phyloP scores from a whole-genome alignment of 2,797 vertebrate species.

The Lemur catta region DNA sequence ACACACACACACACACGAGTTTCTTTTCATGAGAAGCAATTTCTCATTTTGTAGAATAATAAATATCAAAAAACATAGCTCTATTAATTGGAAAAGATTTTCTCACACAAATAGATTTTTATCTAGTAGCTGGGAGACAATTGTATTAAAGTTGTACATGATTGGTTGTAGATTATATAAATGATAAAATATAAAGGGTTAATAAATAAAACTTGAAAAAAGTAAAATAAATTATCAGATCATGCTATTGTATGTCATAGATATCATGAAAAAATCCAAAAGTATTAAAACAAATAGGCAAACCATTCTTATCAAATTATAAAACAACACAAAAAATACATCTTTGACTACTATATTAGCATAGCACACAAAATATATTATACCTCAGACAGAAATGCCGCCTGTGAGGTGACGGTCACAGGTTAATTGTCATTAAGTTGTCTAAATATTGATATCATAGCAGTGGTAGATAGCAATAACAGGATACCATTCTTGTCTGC shows the following conservation, averaged over 20 bases:
- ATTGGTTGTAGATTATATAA: not conserved
- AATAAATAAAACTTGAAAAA: conserved; percentile 76
- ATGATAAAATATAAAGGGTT: conserved; percentile 55
- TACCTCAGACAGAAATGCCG: conserved; percentile 36
- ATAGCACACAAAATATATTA: conserved; percentile 48
- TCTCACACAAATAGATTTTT: not conserved
- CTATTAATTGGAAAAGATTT: not conserved
- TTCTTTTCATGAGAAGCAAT: not conserved
- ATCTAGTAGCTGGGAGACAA: not conserved
- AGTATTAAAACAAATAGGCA: conserved; percentile 61
- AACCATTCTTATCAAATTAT: conserved; percentile 67
- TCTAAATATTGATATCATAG: not conserved
- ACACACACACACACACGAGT: not conserved
- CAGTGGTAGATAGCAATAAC: not conserved
- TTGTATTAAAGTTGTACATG: not conserved
- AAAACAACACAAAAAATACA: conserved; percentile 75
- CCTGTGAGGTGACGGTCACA: not conserved
- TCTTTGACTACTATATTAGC: not conserved
- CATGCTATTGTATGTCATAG: conserved; percentile 55
- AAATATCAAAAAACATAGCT: not conserved
- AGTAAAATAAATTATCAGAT: conserved; percentile 67
- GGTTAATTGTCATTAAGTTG: not conserved
- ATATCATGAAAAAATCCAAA: conserved; percentile 71
- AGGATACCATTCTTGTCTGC: not conserved
- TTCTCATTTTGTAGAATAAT: not conserved